A percentile compares a stretch with the other conserved stretches of the same genome.
Evolutionary conservation across 2,888 invertebrate species (phyloP).

Genomic region (Nomada fabriciana): DNA sequence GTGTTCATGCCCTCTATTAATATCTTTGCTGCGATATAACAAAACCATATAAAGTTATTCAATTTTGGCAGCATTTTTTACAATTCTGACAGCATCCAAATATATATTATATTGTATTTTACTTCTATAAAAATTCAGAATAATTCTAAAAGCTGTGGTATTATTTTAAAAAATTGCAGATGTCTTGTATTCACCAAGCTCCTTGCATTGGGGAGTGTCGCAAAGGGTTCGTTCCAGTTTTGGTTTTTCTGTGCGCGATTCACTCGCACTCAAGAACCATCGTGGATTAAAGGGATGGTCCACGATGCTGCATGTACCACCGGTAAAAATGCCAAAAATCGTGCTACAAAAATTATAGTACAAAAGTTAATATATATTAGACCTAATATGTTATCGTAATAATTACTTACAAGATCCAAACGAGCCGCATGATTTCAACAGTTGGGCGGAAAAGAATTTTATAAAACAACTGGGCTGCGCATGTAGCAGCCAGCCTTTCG

Average conservation of each 20-base stretch:
- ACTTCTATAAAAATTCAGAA: too few species aligned
- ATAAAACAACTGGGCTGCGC: too few species aligned
- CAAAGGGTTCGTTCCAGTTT: conserved; percentile 18
- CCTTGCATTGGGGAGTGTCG: conserved; percentile 16
- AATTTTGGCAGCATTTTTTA: not conserved
- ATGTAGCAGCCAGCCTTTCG: too few species aligned
- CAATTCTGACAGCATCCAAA: too few species aligned
- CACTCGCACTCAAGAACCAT: not conserved
- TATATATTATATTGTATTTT: not conserved
- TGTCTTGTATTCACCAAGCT: conserved; percentile 29
- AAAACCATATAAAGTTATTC: not conserved
- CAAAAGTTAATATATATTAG: too few species aligned
- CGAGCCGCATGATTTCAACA: not conserved
- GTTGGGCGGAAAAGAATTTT: too few species aligned
- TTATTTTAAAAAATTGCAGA: not conserved
- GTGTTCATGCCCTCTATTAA: conserved; percentile 61
- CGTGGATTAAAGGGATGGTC: not conserved
- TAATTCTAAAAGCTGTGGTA: too few species aligned
- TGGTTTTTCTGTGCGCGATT: not conserved
- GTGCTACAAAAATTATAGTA: too few species aligned
- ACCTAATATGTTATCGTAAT: not conserved
- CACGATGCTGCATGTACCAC: not conserved
- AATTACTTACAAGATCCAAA: conserved; percentile 31
- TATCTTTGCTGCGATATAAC: conserved; percentile 25
- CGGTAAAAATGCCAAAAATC: not conserved